A percentile compares a stretch with the other conserved stretches of the same genome.
Conservation (phyloP, 2,113 vertebrate species). For the western clawed frog (Xenopus tropicalis) region DNA sequence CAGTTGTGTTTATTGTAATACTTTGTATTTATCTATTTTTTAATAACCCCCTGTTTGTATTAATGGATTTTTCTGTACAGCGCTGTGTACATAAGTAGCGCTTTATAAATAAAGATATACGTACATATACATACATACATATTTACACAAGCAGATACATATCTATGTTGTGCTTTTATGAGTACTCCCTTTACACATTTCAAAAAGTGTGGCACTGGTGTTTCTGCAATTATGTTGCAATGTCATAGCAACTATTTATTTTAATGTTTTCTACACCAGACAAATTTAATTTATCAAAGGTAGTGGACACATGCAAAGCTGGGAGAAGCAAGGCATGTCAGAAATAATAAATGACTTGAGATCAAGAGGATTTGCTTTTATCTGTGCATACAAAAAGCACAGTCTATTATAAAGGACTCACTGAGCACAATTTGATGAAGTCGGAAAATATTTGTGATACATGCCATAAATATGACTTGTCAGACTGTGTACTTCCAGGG, state of each 20-base stretch:
- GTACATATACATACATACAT: no score
- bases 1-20: no score
- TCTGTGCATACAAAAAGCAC: conserved; percentile 15
- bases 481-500: conserved; percentile 1
- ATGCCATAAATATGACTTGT: not conserved
- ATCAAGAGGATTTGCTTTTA: conserved; percentile 20
- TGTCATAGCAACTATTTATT: conserved; percentile 34
- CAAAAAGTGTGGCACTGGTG: no score
- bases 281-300: conserved; percentile 36
- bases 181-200: no score
- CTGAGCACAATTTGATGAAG: conserved; percentile 28
- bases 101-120: no score
- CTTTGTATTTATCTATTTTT: no score
- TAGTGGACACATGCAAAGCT: conserved; percentile 31
- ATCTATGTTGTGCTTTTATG: no score
- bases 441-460: conserved; percentile 17
- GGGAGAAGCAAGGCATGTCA: conserved; percentile 14
- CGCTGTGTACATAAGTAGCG: no score
- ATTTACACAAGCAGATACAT: no score
- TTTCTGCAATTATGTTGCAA: not conserved
- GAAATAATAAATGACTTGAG: conserved; percentile 23
- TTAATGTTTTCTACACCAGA: conserved; percentile 25
- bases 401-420: conserved; percentile 29
- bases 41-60: no score
- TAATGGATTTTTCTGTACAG: no score